A percentile compares a stretch with the other conserved stretches of the same genome.
phyloP scores from a whole-genome alignment of 2,888 invertebrate genomes.

The Argyresthia goedartella region DNA sequence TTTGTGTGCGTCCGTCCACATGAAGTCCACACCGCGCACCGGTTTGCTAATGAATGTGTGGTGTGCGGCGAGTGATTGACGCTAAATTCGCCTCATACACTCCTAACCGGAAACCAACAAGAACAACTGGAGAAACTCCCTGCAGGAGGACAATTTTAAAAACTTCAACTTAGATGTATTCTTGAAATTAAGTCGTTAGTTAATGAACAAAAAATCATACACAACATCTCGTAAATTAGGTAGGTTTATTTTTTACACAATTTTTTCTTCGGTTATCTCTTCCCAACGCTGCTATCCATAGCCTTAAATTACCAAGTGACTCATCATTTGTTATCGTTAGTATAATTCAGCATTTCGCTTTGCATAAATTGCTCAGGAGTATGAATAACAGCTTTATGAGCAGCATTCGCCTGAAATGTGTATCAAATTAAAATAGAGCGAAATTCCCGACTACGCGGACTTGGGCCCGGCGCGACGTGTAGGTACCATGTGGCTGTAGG shows the following conservation, averaged over 20 bases:
- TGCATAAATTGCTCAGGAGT: constrained; percentile 39
- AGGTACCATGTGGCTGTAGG: not conserved
- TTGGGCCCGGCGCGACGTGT: not conserved
- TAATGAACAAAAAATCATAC: too few relatives aligned
- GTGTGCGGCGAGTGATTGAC: too few relatives aligned
- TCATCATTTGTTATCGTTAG: constrained; percentile 42
- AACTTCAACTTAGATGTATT: too few relatives aligned
- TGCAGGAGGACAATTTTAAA: too few relatives aligned
- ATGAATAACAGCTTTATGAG: constrained; percentile 34
- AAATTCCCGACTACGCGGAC: not conserved
- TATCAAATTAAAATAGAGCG: not conserved
- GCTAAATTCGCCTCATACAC: too few relatives aligned
- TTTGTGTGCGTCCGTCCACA: too few relatives aligned
- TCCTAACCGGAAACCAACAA: too few relatives aligned
- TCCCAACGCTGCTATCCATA: constrained; percentile 2
- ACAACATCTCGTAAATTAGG: too few relatives aligned
- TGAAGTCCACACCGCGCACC: too few relatives aligned
- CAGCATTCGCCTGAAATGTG: constrained; percentile 21
- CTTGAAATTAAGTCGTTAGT: too few relatives aligned
- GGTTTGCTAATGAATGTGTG: too few relatives aligned
- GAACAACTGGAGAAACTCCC: too few relatives aligned
- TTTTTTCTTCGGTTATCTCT: not conserved
- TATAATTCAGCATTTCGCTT: constrained; percentile 48
- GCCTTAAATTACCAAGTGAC: constrained; percentile 23
- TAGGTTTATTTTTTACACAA: not conserved